Base-by-base conservation (phyloP, 2,888 invertebrate species). In the Drosophila flavopinicola region DNA sequence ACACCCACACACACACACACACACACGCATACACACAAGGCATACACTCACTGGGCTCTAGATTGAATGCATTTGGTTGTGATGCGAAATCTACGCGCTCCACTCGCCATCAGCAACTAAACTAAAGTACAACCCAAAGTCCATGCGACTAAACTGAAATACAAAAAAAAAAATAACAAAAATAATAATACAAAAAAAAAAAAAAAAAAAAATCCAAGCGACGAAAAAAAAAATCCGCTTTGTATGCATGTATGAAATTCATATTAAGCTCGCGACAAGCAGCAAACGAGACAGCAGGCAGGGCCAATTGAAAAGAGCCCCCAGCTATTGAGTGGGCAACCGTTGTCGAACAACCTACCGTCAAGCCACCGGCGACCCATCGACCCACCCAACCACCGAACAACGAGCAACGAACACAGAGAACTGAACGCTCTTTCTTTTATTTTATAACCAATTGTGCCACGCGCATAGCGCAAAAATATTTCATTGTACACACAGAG, bases 171-270 rank as follows among this genome's bases (percentile, higher is more conserved):
- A 51, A 32, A 29, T 42, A 29, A 60, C 39, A 27, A 64, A 25
- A 53, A 65, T 47, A 44, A 54, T 23, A 60, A 53, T 29, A 48
- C 33, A 61, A 42, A 23, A 68, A 42, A 41, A 48, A 35, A 30
- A 48, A 2, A 47, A 30, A 39, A 59, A 48, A 57, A 60, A 39
- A 44, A 33, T 53, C 3, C 39, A 51, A 49, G 58, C 53, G 60
- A 42, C 54, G 29, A 47, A 56, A 47, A 61, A 68, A 72, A 75
- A 78, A 78, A 78, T 76, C 73, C 64, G 74, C 82, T 79, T 78
- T 79, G 85, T 80, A 74, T 83, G 78, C 78, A 77, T 77, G 69
- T 76, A 82, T 82, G 76, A 82, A 85, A 85, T 77, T 77, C 66
- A 85, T 83, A 85, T 82, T 82, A 83, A 85, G 65, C 73, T 44